These are phyloP conservation scores for Hemichromis elongatus DNA, from an alignment of 2,113 vertebrate genomes.

Conservation along the genomic window DNA sequence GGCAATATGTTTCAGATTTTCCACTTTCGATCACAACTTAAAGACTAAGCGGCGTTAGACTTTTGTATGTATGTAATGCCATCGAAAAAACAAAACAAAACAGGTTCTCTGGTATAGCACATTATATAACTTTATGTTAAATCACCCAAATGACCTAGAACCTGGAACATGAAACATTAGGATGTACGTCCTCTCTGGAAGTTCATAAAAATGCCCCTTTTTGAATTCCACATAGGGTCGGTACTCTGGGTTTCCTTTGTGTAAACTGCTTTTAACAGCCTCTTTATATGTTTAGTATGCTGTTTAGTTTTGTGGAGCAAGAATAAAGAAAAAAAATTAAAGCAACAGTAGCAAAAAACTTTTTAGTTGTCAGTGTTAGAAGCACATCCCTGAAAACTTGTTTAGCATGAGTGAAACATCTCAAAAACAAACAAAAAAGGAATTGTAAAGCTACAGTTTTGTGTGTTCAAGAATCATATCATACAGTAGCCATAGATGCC, in stretches of 20 bases:
- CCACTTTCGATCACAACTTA: not conserved
- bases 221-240: not conserved
- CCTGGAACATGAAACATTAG: not conserved
- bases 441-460: not conserved
- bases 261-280: not conserved
- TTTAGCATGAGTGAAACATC: not conserved
- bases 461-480: not conserved
- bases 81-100: accelerated
- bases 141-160: not conserved
- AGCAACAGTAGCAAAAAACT: accelerated
- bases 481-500: not conserved
- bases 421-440: not conserved
- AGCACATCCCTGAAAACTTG: not conserved
- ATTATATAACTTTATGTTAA: not conserved
- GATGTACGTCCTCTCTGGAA: not conserved
- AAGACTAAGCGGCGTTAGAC: not conserved
- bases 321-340: not conserved
- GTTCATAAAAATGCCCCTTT: not conserved
- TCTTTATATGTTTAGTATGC: not conserved
- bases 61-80: not conserved
- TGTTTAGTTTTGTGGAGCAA: not conserved
- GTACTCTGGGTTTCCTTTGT: not conserved
- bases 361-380: not conserved
- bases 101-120: not conserved
- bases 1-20: not conserved